Conservation (phyloP, 2,888 invertebrate genomes). For the Bunonema sp. region DNA sequence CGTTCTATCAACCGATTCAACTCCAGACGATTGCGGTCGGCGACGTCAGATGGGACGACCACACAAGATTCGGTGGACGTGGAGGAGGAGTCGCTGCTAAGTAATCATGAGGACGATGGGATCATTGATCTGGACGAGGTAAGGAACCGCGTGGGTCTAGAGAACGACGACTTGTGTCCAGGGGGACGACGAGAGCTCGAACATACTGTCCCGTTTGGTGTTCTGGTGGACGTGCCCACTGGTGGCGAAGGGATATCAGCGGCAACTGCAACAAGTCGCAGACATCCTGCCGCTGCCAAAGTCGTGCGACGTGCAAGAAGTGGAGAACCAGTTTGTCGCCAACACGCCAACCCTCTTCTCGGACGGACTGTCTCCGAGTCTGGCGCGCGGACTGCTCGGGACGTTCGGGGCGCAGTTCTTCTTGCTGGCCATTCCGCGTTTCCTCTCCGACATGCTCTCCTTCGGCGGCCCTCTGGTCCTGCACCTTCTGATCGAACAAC, state of each 20-base stretch:
- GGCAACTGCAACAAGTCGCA: constrained; percentile 59
- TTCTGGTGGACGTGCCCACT: constrained; percentile 33
- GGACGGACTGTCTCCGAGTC: constrained; percentile 8
- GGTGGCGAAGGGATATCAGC: constrained; percentile 60
- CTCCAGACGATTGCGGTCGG: no score
- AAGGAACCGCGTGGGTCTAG: constrained; percentile 1
- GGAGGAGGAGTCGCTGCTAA: no score
- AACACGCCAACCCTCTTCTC: constrained; percentile 18
- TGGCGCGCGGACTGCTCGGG: constrained; percentile 3
- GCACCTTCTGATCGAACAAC: constrained; percentile 64
- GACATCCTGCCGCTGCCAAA: constrained; percentile 69
- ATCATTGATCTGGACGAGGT: neutral
- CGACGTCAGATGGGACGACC: no score
- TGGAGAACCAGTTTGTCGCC: constrained; percentile 47
- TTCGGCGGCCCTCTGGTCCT: constrained; percentile 78
- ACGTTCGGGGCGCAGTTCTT: constrained; percentile 64
- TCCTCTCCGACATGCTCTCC: constrained; percentile 65
- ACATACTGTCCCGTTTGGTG: constrained; percentile 17
- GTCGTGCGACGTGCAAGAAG: constrained; percentile 54
- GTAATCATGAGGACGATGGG: constrained; percentile 12
- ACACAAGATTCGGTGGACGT: constrained; percentile 3
- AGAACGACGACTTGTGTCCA: constrained; percentile 3
- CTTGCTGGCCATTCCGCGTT: constrained; percentile 65
- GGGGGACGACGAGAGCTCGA: constrained; percentile 7
- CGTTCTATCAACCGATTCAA: no score